phyloP scores from a whole-genome alignment of 2,797 vertebrate species.

The Poecilia wingei region DNA sequence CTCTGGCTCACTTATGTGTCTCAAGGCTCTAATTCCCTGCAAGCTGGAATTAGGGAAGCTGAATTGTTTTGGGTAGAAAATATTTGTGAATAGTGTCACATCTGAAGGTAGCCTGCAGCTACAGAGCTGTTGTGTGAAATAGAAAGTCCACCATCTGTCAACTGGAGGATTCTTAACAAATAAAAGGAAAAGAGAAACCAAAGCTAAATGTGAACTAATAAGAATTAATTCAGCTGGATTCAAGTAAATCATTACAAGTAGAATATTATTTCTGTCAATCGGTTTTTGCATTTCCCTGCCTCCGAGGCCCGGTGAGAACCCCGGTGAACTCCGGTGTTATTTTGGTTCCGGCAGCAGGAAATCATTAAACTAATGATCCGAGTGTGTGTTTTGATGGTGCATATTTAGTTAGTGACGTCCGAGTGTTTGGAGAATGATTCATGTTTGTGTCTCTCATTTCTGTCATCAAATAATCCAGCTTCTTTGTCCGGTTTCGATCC shows the following conservation, averaged over 20 bases:
- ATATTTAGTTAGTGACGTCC: neutral
- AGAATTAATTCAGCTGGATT: neutral
- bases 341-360: constrained; percentile 3
- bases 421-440: neutral
- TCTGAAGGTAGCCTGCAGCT: neutral
- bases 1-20: neutral
- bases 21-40: neutral
- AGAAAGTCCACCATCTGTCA: neutral
- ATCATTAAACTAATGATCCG: neutral
- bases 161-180: neutral
- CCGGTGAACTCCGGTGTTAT: neutral
- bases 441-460: neutral
- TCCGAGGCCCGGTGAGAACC: neutral
- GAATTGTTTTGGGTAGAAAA: neutral
- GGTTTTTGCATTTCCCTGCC: neutral
- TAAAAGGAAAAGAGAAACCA: neutral
- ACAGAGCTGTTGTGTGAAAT: neutral
- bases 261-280: neutral
- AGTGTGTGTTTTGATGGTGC: neutral
- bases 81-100: neutral
- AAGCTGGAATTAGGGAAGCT: neutral
- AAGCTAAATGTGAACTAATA: neutral
- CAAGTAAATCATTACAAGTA: neutral
- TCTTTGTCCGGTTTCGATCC: neutral
- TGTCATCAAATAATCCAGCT: neutral